A percentile compares a stretch with the other conserved stretches of the same genome.
phyloP scores from a whole-genome alignment of 2,888 invertebrate genomes.

The Lycaena phlaeas region DNA sequence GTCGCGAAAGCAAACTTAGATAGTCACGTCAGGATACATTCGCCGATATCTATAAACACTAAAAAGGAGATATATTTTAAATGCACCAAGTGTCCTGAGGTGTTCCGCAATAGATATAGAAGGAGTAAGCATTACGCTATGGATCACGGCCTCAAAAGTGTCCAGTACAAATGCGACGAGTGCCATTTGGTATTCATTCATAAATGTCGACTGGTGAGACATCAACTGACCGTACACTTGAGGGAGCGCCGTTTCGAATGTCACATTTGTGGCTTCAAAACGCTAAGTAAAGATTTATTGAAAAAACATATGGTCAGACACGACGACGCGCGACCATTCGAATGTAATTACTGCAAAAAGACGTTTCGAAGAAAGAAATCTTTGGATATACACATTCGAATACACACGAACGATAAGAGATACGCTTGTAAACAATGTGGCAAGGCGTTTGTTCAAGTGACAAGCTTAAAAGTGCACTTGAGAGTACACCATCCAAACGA shows the following conservation, averaged over 20 bases:
- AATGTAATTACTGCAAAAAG: constrained; percentile 71
- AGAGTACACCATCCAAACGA: constrained; percentile 56
- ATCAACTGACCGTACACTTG: constrained; percentile 44
- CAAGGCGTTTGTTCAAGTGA: constrained; percentile 70
- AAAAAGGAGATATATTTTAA: constrained; percentile 20
- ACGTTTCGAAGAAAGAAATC: constrained; percentile 72
- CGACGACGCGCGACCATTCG: constrained; percentile 66
- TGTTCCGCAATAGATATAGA: constrained; percentile 37
- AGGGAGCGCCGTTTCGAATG: constrained; percentile 44
- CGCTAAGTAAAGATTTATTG: constrained; percentile 53
- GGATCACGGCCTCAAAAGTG: constrained; percentile 42
- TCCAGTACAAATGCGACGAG: constrained; percentile 42
- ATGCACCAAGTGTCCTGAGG: constrained; percentile 45
- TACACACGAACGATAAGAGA: constrained; percentile 69
- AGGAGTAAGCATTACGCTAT: constrained; percentile 44
- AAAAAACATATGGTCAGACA: constrained; percentile 71
- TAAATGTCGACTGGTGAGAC: constrained; percentile 37
- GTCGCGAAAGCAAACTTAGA: constrained; percentile 35
- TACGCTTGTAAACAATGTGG: constrained; percentile 67
- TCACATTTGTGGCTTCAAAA: constrained; percentile 48
- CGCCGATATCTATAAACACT: constrained; percentile 6
- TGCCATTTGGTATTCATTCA: constrained; percentile 39
- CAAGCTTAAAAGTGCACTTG: constrained; percentile 71
- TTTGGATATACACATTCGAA: constrained; percentile 65
- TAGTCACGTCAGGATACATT: constrained; percentile 39